These are phyloP conservation scores for Leptodirus hochenwartii DNA, from an alignment of 2,888 invertebrate genomes.

Conservation along the genomic window DNA sequence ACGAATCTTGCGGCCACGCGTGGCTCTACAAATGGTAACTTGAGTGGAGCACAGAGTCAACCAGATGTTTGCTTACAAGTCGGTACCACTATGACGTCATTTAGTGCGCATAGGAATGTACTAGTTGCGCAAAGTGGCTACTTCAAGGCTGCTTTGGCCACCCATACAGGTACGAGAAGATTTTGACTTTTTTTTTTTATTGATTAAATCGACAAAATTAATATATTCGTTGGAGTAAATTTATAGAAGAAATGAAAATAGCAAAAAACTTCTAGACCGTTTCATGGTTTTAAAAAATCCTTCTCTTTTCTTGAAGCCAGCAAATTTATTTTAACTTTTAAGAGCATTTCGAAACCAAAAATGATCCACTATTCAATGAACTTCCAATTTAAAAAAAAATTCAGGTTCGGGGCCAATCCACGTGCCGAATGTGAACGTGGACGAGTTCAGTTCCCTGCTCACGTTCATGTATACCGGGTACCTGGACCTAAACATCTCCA, in stretches of 20 bases:
- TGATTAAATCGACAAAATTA: conserved; percentile 3
- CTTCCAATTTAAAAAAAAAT: too few species aligned
- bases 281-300: too few species aligned
- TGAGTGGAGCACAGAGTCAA: too few species aligned
- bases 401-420: conserved; percentile 25
- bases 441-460: conserved; percentile 46
- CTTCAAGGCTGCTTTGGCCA: conserved; percentile 41
- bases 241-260: conserved; percentile 1
- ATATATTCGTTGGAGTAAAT: conserved; percentile 5
- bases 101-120: conserved; percentile 47
- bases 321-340: too few species aligned
- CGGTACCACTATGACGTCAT: conserved; percentile 41
- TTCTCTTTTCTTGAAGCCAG: too few species aligned
- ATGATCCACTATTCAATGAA: too few species aligned
- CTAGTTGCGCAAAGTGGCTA: conserved; percentile 52
- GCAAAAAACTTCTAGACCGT: too few species aligned
- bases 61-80: conserved; percentile 47
- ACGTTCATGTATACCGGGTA: conserved; percentile 62
- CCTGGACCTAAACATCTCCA: conserved; percentile 45
- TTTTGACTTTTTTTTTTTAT: conserved; percentile 2
- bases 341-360: too few species aligned
- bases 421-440: conserved; percentile 36
- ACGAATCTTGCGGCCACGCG: too few species aligned
- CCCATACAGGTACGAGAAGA: conserved; percentile 20
- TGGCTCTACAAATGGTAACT: too few species aligned